A percentile compares a stretch with the other conserved stretches of the same genome.
Evolutionary conservation across 1,140 invertebrate genomes (phyloP).

Genomic region (Caenorhabditis inopinata): DNA sequence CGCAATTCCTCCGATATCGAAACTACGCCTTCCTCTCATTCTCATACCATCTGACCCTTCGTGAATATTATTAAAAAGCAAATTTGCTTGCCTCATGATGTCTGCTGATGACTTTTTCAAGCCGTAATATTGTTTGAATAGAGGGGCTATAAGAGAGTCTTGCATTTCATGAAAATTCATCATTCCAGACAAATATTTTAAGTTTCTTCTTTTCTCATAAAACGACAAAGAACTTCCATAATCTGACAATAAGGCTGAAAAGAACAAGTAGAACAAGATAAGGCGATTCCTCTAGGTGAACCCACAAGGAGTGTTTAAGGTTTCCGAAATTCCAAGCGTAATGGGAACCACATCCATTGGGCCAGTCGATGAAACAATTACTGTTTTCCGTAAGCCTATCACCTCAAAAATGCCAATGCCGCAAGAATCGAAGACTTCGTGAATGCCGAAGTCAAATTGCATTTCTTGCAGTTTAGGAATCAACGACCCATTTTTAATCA

Average conservation of each 20-base stretch:
- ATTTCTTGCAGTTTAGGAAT: constrained; percentile 34
- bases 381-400: background rate
- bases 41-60: constrained; percentile 28
- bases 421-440: constrained; percentile 35
- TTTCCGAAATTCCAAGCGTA: background rate
- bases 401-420: constrained; percentile 23
- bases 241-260: constrained; percentile 22
- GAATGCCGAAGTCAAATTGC: constrained; percentile 25
- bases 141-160: background rate
- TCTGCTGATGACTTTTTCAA: background rate
- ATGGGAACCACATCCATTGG: constrained; percentile 9
- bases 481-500: background rate
- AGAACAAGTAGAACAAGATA: background rate
- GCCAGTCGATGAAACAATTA: constrained; percentile 25
- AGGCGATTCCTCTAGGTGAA: background rate
- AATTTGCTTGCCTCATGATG: constrained; percentile 16
- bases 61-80: constrained; percentile 12
- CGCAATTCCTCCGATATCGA: constrained; percentile 27
- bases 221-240: background rate
- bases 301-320: background rate
- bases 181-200: background rate
- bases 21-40: constrained; percentile 21
- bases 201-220: background rate
- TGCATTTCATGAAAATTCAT: constrained; percentile 10
- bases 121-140: background rate